phyloP scores from a whole-genome alignment of 2,797 vertebrate species.

The Hozukius guyotensis region DNA sequence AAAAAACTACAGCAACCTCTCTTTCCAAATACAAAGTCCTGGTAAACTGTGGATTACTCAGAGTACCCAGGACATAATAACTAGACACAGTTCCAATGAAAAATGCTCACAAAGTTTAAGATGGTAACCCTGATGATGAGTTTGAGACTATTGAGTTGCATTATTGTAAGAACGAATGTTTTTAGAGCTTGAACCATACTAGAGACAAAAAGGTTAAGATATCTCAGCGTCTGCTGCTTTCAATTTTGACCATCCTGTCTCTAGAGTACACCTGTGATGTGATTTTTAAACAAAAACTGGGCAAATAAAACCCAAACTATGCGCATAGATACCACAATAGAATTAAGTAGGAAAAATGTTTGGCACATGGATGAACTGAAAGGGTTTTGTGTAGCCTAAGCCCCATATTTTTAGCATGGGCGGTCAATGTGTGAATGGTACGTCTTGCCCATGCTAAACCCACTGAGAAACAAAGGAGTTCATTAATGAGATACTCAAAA shows the following conservation, averaged over 20 bases:
- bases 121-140: neutral
- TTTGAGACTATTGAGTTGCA: neutral
- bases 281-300: neutral
- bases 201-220: neutral
- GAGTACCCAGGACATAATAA: neutral
- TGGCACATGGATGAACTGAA: neutral
- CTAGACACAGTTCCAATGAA: neutral
- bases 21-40: neutral
- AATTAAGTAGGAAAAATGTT: neutral
- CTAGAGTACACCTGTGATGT: neutral
- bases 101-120: neutral
- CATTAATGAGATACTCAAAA: constrained; percentile 10
- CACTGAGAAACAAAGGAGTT: neutral
- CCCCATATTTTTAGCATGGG: neutral
- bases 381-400: neutral
- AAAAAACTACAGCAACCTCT: neutral
- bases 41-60: neutral
- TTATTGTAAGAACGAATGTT: neutral
- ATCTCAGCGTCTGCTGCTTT: neutral
- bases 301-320: neutral
- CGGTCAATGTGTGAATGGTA: neutral
- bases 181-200: neutral
- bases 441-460: neutral
- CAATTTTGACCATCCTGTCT: neutral
- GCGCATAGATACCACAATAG: neutral